A percentile compares a stretch with the other conserved stretches of the same genome.
Conservation (phyloP, 2,113 vertebrate genomes). For the Myotis yumanensis region DNA sequence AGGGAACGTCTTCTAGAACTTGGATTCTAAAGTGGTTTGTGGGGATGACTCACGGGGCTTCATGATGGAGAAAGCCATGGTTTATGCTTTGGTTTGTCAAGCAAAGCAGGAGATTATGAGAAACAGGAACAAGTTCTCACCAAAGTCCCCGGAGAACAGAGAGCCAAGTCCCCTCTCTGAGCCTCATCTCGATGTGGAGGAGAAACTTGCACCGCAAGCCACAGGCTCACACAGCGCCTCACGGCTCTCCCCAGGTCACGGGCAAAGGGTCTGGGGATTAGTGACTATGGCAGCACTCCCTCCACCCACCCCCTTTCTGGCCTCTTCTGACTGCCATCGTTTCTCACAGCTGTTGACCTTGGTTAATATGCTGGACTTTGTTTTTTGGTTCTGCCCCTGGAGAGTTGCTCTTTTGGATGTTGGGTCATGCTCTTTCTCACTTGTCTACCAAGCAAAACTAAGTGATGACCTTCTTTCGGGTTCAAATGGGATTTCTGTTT, state of each 20-base stretch:
- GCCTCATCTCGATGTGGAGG: neutral
- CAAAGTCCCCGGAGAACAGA: neutral
- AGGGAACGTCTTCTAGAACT: neutral
- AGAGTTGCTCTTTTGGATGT: neutral
- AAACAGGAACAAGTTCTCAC: neutral
- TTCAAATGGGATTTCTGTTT: neutral
- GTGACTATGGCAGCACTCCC: fast-evolving
- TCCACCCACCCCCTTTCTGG: neutral
- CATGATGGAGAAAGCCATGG: neutral
- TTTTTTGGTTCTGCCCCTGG: neutral
- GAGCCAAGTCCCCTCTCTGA: neutral
- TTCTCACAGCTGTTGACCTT: neutral
- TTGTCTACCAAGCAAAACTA: neutral
- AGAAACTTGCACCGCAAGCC: fast-evolving
- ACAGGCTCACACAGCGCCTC: neutral
- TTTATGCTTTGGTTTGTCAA: constrained; percentile 8
- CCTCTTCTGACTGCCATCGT: neutral
- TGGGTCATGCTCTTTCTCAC: neutral
- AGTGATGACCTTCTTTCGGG: neutral
- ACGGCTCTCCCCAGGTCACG: neutral
- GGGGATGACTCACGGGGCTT: neutral
- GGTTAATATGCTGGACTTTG: neutral
- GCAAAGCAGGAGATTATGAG: neutral
- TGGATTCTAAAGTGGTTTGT: neutral
- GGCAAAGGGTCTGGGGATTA: fast-evolving